Evolutionary conservation across 2,888 invertebrate genomes (phyloP).

Genomic region (Rhaphigaster nebulosa): DNA sequence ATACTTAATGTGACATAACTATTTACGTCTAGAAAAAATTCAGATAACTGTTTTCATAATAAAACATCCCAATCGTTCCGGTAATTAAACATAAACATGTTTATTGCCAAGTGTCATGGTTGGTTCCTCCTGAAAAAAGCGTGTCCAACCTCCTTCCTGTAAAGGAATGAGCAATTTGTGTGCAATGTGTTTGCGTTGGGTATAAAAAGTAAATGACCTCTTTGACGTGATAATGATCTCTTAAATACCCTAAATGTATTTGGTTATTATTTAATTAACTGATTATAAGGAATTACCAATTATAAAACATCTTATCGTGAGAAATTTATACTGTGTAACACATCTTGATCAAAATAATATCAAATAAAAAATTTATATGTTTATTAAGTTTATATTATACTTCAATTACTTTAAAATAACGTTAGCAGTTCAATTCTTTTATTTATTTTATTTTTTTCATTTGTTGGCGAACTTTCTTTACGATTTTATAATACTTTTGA

Average conservation of each 20-base stretch:
- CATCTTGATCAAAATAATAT: no score
- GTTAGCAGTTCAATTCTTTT: no score
- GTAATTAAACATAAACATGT: slow-evolving; percentile 15
- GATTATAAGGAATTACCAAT: not conserved
- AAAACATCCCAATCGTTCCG: not conserved
- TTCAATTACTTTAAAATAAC: no score
- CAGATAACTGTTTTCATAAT: not conserved
- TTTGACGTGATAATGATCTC: not conserved
- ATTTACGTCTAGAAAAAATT: not conserved
- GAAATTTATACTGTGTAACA: not conserved
- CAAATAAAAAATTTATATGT: no score
- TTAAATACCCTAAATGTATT: not conserved
- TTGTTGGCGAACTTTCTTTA: not conserved
- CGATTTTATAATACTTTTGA: not conserved
- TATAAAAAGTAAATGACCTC: not conserved
- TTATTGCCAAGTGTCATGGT: not conserved
- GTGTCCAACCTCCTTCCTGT: not conserved
- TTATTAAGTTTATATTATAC: no score
- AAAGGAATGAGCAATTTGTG: not conserved
- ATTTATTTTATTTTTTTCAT: no score
- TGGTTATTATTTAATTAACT: not conserved
- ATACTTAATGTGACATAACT: not conserved
- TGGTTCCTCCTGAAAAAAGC: not conserved
- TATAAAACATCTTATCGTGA: not conserved
- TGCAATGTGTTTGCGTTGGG: not conserved